Percentiles rank a stretch among this genome's conserved stretches.
phyloP scores from a whole-genome alignment of 2,113 vertebrate genomes.

The Isichthys henryi region DNA sequence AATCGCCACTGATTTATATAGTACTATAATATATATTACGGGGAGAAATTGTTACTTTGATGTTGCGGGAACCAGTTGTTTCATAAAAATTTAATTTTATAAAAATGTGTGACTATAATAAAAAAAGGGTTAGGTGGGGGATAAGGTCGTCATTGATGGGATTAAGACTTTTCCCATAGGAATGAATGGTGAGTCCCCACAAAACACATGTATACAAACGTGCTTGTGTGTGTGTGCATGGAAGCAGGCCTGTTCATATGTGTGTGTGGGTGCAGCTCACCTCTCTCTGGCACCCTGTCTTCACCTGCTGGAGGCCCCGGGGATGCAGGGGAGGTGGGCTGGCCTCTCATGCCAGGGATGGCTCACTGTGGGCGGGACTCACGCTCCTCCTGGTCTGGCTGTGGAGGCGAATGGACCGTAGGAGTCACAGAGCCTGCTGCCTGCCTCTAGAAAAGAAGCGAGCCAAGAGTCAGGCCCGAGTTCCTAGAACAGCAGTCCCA shows the following conservation, averaged over 20 bases:
- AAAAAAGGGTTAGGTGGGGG: background rate
- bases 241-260: background rate
- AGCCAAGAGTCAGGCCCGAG: background rate
- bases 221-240: background rate
- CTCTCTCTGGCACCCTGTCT: conserved; percentile 41
- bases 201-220: background rate
- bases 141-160: background rate
- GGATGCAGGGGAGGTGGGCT: conserved; percentile 29
- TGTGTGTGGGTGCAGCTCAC: conserved; percentile 31
- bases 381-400: conserved; percentile 31
- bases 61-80: background rate
- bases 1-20: no score
- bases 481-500: background rate
- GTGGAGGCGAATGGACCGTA: background rate
- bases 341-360: conserved; percentile 36
- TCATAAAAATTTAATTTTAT: background rate
- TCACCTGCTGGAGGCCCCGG: conserved; percentile 40
- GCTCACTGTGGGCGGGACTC: conserved; percentile 24
- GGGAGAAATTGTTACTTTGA: background rate
- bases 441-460: conserved; percentile 33
- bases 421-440: background rate
- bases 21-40: background rate
- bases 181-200: background rate
- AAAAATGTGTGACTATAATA: background rate
- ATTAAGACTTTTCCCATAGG: background rate